Base-by-base conservation (phyloP, 2,113 vertebrate species). In the Nerophis lumbriciformis region DNA sequence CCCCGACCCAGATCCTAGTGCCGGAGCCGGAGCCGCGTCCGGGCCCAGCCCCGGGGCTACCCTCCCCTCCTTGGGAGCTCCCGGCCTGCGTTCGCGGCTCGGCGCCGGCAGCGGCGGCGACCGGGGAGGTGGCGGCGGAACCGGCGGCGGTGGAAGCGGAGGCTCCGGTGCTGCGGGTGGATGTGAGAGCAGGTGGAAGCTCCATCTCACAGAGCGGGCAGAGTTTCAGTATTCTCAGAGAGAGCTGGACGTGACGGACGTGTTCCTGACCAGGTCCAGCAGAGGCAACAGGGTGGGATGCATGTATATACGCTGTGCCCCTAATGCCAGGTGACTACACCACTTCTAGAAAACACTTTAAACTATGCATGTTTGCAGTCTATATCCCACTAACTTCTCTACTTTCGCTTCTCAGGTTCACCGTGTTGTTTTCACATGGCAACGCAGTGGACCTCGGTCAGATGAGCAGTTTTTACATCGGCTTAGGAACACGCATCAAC, bases 401-500 rank as follows among this genome's bases (percentile, higher is more conserved):
- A 62, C 6, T 13, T 70, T 65, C 53, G 13, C 67, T 0, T 6
- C 9, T 63, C 76, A 99, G 97, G 91, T 98, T 94, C 85, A 99
- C 97, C 0, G 92, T 99, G 56, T 91, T 99, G 61, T 99, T 99
- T 82, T 99, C 97, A 0, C 97, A 99, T 0, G 97, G 97, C 65
- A 99, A 99, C 0, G 97, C 96, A 0, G 97, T 99, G 71, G 97
- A 99, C 88, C 88, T 99, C 79, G 97, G 97, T 21, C 97, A 99
- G 91, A 99, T 99, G 97, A 95, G 96, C 90, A 99, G 97, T 84
- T 99, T 99, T 88, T 99, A 99, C 83, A 91, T 99, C 0, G 95
- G 95, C 66, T 87, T 99, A 83, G 97, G 97, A 59, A 93, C 96
- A 0, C 95, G 97, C 66, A 95, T 98, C 89, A 95, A 93, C 88